Evolutionary conservation across 2,113 vertebrate genomes (phyloP), one percentile per base, ranked within the genome.

Genomic region (Rhagologus leucostigma): DNA sequence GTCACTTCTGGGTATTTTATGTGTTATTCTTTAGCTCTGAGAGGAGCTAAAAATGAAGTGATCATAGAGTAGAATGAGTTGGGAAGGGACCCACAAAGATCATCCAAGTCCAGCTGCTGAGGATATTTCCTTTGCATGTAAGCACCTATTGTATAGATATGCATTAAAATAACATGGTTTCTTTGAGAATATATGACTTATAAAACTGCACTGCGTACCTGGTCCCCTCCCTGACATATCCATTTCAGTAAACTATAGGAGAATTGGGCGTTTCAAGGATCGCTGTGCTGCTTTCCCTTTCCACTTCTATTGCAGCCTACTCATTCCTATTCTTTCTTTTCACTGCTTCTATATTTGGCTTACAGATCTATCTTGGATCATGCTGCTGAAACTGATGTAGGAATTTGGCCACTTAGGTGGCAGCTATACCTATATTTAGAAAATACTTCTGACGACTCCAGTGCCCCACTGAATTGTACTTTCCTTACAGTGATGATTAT

Each of bases 401-500:
- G 64, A 89, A 87, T 93, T 50, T 77, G 64, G 42, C 33, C 52
- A 47, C 59, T 77, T 67, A 50, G 7, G 68, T 81, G 81, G 63
- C 68, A 59, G 39, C 69, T 86, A 55, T 11, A n/a, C 8, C 50
- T 77, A 32, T 56, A 55, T 71, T 77, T 96, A 87, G 95, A 81
- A 74, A 84, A 50, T 22, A 65, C 5, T 90, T 92, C 29, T 80
- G 23, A 60, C 57, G 13, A 65, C 47, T 91, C 35, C 4, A 4
- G 33, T 56, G 35, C 44, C 39, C 60, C 24, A 55, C 16, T 63
- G 52, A 71, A 91, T 55, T 63, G 14, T 20, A 6, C 50, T 85
- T 82, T 59, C 35, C 19, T 52, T 78, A 30, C 18, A 82, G 65
- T 29, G 39, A 27, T 87, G 24, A 11, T 87, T 50, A 50, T 78